A percentile compares a stretch with the other conserved stretches of the same genome.
These are phyloP conservation scores for Turdus rufiventris DNA, from an alignment of 2,113 vertebrate species.

Conservation along the genomic window DNA sequence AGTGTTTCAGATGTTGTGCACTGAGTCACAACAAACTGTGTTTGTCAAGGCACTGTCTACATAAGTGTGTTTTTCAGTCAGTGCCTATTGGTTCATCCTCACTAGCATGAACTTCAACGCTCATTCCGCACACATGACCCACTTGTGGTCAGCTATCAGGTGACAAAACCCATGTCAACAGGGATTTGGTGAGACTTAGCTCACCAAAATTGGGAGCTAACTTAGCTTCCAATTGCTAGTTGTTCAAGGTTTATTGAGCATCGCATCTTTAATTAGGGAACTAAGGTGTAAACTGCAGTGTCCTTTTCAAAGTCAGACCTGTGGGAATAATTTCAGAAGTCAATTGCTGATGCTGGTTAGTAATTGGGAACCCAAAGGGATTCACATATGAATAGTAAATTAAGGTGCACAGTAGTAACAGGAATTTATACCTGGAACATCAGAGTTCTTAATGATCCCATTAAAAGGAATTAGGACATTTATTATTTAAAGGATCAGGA, in stretches of 20 bases:
- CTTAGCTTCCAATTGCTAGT: constrained; percentile 65
- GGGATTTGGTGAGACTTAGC: constrained; percentile 18
- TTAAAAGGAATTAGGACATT: constrained; percentile 65
- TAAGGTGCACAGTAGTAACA: constrained; percentile 55
- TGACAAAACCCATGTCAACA: neutral
- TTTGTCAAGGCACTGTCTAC: neutral
- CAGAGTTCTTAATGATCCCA: constrained; percentile 52
- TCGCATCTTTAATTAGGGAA: constrained; percentile 72
- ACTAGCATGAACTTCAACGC: neutral
- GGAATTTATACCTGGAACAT: constrained; percentile 53
- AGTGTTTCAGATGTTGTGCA: neutral
- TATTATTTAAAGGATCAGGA: constrained; percentile 65
- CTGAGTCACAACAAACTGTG: neutral
- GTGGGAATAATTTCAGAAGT: constrained; percentile 69
- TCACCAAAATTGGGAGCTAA: no score
- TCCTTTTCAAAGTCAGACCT: constrained; percentile 65
- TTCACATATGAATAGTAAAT: constrained; percentile 66
- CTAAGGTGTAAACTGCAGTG: constrained; percentile 61
- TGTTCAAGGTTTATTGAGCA: constrained; percentile 68
- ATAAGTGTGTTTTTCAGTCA: neutral
- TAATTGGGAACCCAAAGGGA: constrained; percentile 67
- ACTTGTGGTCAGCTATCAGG: constrained; percentile 38
- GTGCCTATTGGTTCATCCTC: neutral
- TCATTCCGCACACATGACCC: neutral
- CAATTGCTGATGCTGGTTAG: constrained; percentile 39